Conservation (phyloP, 2,113 vertebrate species). For the Mustelus asterias region DNA sequence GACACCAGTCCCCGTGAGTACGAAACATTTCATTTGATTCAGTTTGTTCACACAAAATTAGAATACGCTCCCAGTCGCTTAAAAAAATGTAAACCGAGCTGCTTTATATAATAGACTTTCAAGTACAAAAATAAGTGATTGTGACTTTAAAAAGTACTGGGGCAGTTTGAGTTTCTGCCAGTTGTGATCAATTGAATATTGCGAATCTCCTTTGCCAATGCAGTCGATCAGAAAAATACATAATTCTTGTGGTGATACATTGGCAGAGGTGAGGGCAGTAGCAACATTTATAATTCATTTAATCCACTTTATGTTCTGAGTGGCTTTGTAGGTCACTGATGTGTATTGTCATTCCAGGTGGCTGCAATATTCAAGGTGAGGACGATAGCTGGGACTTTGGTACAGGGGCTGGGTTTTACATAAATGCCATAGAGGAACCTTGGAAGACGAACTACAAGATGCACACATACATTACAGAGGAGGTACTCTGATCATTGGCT, state of each 20-base stretch:
- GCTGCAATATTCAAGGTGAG: slow-evolving; percentile 85
- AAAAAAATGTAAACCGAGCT: background rate
- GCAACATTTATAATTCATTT: background rate
- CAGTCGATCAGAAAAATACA: background rate
- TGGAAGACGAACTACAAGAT: slow-evolving; percentile 95
- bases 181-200: background rate
- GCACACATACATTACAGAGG: slow-evolving; percentile 85
- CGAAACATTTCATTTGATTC: background rate
- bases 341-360: slow-evolving; percentile 47
- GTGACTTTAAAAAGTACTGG: background rate
- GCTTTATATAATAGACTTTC: background rate
- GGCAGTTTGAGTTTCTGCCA: background rate
- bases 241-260: background rate
- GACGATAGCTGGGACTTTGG: slow-evolving; percentile 97
- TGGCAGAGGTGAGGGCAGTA: background rate
- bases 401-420: slow-evolving; percentile 87
- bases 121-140: background rate
- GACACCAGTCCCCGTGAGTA: slow-evolving; percentile 90
- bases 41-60: background rate
- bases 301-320: background rate
- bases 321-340: background rate
- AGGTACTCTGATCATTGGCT: slow-evolving; percentile 58
- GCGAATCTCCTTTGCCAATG: background rate
- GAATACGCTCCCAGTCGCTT: background rate
- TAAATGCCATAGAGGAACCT: slow-evolving; percentile 81